phyloP scores from a whole-genome alignment of 2,797 vertebrate species.

The Arctocebus calabarensis region DNA sequence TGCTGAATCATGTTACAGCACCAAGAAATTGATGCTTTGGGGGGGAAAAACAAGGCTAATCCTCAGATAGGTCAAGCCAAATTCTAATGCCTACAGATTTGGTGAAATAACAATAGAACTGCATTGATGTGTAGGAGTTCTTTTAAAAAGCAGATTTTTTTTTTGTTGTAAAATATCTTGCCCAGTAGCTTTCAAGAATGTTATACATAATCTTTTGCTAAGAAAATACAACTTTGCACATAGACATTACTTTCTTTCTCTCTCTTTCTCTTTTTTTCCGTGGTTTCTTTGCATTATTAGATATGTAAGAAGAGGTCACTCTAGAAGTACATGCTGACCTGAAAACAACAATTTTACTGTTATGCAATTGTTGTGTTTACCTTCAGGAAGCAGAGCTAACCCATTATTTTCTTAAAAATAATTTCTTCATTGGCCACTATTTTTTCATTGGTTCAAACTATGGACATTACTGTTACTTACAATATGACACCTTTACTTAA shows the following conservation, averaged over 20 bases:
- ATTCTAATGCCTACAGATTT: neutral
- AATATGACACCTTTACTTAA: neutral
- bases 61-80: neutral
- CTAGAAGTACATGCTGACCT: neutral
- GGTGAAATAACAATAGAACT: neutral
- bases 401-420: neutral
- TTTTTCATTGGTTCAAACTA: constrained; percentile 37
- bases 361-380: neutral
- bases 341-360: constrained; percentile 25
- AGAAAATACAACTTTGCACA: neutral
- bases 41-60: neutral
- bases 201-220: neutral
- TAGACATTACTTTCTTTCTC: neutral
- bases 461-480: neutral
- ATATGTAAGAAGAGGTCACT: neutral
- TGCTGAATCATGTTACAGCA: neutral
- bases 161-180: neutral
- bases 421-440: neutral
- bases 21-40: neutral
- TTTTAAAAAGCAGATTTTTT: neutral
- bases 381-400: neutral
- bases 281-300: neutral
- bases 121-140: neutral
- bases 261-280: neutral
- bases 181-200: neutral